A percentile compares a stretch with the other conserved stretches of the same genome.
Evolutionary conservation across 2,113 vertebrate species (phyloP).

Genomic region (Elgaria multicarinata): DNA sequence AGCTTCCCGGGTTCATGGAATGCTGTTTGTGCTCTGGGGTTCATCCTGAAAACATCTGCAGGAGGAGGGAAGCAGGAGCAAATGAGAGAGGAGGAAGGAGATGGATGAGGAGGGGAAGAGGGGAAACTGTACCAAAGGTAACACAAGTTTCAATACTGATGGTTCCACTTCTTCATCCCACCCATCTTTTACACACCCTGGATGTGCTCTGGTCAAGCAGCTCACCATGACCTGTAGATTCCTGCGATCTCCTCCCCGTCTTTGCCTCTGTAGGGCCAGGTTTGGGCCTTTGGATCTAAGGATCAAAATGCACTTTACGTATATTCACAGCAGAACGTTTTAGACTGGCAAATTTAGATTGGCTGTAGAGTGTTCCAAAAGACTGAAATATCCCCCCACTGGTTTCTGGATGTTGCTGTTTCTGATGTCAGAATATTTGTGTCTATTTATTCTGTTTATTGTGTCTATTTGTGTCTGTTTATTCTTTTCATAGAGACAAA

Average conservation of each 20-base stretch:
- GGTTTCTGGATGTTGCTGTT: not conserved
- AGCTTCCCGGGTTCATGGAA: not conserved
- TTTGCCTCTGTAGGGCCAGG: conserved; percentile 18
- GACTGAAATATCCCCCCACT: not conserved
- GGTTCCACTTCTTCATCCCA: not conserved
- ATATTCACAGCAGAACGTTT: conserved; percentile 13
- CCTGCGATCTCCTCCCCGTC: conserved; percentile 3
- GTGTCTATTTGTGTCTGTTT: too few relatives aligned
- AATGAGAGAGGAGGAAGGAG: too few relatives aligned
- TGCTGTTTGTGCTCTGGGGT: not conserved
- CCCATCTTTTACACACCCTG: not conserved
- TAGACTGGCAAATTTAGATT: not conserved
- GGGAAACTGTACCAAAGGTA: too few relatives aligned
- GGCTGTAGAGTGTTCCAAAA: not conserved
- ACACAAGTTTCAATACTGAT: not conserved
- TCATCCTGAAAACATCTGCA: not conserved
- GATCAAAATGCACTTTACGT: not conserved
- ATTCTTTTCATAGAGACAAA: not conserved
- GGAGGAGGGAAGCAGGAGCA: too few relatives aligned
- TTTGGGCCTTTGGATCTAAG: not conserved
- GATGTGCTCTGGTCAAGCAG: rapidly evolving
- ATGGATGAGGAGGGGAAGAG: not conserved
- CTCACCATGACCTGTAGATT: conserved; percentile 60
- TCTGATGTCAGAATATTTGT: not conserved
- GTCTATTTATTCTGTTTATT: not conserved